Base-by-base conservation (phyloP, 1,140 invertebrate genomes). In the Gonatopus flavifemur region DNA sequence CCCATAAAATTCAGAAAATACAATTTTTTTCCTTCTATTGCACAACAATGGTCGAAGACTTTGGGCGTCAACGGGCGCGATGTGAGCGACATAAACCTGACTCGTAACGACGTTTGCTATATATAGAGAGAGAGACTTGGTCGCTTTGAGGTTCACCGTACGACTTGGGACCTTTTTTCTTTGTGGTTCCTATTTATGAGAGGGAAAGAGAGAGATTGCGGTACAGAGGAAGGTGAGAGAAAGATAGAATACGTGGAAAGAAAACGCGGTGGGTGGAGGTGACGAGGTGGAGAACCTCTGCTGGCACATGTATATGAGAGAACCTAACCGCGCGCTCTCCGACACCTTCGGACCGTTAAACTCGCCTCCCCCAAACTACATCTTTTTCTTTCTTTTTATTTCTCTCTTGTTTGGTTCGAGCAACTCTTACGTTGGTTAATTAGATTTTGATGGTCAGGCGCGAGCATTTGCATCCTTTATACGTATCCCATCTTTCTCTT, bases 361-460 rank as follows among this genome's bases (percentile, higher is more conserved):
- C 46, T 53, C 55, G 46, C 56, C 55, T 52, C 38, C 15, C 13
- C 44, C n/a, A 6, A 4, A 5, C 12, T 3, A 6, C 21, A 35
- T 24, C 28, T 44, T 54, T 55, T 39, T 44, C 39, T 37, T 35
- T 25, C 4, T 55, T 61, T 59, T 61, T 59, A 44, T 52, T 61
- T 32, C 9, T 47, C 31, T 28, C 42, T 54, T 52, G 66, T 62
- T 68, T 52, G 49, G 39, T 50, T 67, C 54, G 53, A 45, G 55
- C 61, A 42, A 45, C 56, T 67, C 68, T 67, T 69, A 64, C 70
- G 67, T 52, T 68, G 61, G 67, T 70, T 74, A 74, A 74, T 73
- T 74, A 76, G 69, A 73, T 76, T 76, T 76, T 74, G 70, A 76
- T 76, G 72, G 70, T 61, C 65, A n/a, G 59, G 65, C 65, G 65